Percentiles rank a stretch among this genome's conserved stretches.
Evolutionary conservation across 2,113 vertebrate species (phyloP).

Genomic region (Etia nguti): DNA sequence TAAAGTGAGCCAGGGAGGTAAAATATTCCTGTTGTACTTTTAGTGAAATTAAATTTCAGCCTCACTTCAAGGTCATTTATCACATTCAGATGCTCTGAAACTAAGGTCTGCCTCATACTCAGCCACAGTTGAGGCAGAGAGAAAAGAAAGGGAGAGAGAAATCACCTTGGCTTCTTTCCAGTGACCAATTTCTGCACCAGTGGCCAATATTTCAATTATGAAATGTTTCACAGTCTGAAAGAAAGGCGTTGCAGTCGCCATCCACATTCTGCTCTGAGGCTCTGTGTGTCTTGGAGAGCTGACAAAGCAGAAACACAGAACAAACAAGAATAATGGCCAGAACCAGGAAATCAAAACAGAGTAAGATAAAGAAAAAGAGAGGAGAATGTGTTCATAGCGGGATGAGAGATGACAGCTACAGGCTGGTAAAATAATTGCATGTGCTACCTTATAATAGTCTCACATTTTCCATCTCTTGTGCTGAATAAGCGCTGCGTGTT

Average conservation of each 20-base stretch:
- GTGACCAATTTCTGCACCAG: not conserved
- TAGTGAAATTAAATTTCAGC: not conserved
- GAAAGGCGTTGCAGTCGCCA: not conserved
- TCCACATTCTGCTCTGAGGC: not conserved
- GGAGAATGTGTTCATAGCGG: not conserved
- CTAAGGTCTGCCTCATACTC: not conserved
- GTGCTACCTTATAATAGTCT: not conserved
- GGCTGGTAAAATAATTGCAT: not conserved
- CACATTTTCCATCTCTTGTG: not conserved
- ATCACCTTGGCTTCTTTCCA: not conserved
- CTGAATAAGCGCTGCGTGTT: not conserved
- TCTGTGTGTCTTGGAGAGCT: not conserved
- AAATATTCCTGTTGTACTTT: not conserved
- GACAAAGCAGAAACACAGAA: constrained; percentile 26
- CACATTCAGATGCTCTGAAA: not conserved
- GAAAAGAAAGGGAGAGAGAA: not conserved
- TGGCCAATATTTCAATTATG: not conserved
- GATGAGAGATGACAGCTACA: not conserved
- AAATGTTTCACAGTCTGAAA: constrained; percentile 3
- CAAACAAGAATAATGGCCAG: constrained; percentile 26
- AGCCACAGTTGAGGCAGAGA: not conserved
- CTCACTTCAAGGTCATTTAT: not conserved
- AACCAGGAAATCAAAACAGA: not conserved
- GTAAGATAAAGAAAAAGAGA: not conserved
- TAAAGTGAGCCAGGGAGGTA: not conserved